Conservation (phyloP, 2,888 invertebrate species). For the Cantharis flavilabris region DNA sequence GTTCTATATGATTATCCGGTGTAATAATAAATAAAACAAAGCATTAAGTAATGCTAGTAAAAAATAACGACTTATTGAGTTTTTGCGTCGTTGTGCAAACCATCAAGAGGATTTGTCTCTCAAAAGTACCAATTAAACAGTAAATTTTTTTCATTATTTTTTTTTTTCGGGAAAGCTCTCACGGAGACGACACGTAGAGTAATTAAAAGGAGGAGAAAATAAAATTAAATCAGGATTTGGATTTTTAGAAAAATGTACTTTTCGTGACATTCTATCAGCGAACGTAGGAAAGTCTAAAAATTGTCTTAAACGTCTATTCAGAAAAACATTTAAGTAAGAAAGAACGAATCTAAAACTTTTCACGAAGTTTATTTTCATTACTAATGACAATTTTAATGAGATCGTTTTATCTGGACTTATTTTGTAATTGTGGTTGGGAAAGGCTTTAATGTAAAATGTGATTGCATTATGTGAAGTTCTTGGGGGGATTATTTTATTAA, state of each 20-base stretch:
- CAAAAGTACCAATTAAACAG: not conserved
- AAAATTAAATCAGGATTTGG: not conserved
- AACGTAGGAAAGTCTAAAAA: not conserved
- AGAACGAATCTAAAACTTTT: slow-evolving; percentile 9
- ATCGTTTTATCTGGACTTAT: slow-evolving; percentile 12
- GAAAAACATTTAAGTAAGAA: slow-evolving; percentile 13
- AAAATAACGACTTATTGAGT: not conserved
- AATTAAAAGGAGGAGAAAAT: not conserved
- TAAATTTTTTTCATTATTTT: not conserved
- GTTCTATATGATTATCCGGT: not conserved
- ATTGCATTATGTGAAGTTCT: not conserved
- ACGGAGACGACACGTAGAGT: not conserved
- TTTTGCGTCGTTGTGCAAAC: not conserved
- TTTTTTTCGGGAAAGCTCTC: not conserved
- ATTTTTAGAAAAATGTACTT: not conserved
- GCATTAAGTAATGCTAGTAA: not conserved
- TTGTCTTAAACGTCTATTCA: slow-evolving; percentile 3
- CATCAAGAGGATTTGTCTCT: not conserved
- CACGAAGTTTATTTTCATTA: slow-evolving; percentile 7
- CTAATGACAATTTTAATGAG: slow-evolving; percentile 16
- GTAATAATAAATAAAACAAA: not conserved
- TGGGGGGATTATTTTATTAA: not conserved
- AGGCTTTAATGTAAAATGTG: not conserved
- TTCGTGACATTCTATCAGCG: not conserved
- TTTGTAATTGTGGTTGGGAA: not conserved